phyloP scores from a whole-genome alignment of 2,113 vertebrate species.

The Forbesichthys papilliferus region DNA sequence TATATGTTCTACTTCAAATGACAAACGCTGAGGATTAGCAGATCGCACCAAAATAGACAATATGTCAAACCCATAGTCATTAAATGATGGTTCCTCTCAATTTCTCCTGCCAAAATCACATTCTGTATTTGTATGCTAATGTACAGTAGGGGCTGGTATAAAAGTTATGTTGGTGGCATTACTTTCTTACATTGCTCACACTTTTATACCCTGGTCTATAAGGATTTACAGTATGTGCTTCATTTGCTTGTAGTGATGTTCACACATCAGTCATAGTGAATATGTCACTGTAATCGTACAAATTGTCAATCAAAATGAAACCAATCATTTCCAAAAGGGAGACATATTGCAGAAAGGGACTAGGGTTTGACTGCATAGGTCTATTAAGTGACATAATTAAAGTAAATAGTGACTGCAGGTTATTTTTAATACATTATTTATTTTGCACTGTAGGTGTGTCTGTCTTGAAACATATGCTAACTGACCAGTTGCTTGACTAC shows the following conservation, averaged over 20 bases:
- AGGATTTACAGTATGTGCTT: slow-evolving; percentile 28
- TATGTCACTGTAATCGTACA: background rate
- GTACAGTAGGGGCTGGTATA: slow-evolving; percentile 2
- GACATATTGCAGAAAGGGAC: too few species aligned
- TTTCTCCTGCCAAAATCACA: slow-evolving; percentile 49
- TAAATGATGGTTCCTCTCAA: slow-evolving; percentile 61
- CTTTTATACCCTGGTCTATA: slow-evolving; percentile 29
- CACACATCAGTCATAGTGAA: slow-evolving; percentile 8
- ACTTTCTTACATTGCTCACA: slow-evolving; percentile 35
- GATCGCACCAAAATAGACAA: slow-evolving; percentile 46
- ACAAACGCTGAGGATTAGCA: slow-evolving; percentile 58
- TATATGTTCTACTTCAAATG: slow-evolving; percentile 51
- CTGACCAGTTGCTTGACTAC: too few species aligned
- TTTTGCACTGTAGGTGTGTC: too few species aligned
- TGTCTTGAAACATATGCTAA: too few species aligned
- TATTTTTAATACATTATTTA: too few species aligned
- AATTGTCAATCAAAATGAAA: background rate
- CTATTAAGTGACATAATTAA: too few species aligned
- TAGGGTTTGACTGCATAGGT: too few species aligned
- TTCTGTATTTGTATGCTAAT: slow-evolving; percentile 60
- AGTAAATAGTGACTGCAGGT: too few species aligned
- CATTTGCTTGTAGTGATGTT: background rate
- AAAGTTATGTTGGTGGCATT: slow-evolving; percentile 20
- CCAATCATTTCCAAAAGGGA: too few species aligned
- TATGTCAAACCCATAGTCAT: slow-evolving; percentile 60